These are phyloP conservation scores for Hyles vespertilio DNA, from an alignment of 1,140 invertebrate species.

Conservation along the genomic window DNA sequence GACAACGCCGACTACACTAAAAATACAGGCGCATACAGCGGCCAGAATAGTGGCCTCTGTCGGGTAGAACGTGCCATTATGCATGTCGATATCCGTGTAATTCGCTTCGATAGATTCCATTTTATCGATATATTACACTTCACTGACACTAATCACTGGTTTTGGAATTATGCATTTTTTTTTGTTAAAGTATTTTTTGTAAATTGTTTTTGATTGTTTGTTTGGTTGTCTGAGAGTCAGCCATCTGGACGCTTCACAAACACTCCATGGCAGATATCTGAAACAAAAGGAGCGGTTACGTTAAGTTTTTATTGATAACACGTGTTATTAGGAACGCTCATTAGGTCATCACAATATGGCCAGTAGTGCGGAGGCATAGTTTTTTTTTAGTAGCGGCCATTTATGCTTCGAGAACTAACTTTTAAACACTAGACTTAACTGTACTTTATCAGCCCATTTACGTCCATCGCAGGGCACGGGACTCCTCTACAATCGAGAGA, in stretches of 20 bases:
- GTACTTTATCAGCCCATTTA: too few species aligned
- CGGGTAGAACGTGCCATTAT: slow-evolving; percentile 76
- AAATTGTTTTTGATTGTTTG: not conserved
- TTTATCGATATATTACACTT: slow-evolving; percentile 14
- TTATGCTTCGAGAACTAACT: not conserved
- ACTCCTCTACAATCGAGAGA: too few species aligned
- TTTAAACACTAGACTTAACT: too few species aligned
- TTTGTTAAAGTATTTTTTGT: not conserved
- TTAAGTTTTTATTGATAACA: too few species aligned
- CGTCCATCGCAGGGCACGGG: too few species aligned
- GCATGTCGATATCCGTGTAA: slow-evolving; percentile 24
- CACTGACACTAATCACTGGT: slow-evolving; percentile 9
- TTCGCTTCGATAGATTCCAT: slow-evolving; percentile 16
- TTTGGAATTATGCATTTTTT: slow-evolving; percentile 5
- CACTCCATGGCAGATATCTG: slow-evolving; percentile 5
- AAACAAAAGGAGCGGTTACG: slow-evolving; percentile 1
- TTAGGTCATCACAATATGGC: too few species aligned
- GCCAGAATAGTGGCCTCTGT: slow-evolving; percentile 84
- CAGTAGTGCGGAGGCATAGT: too few species aligned
- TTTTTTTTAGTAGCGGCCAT: not conserved
- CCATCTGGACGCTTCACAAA: slow-evolving; percentile 4
- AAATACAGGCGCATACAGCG: slow-evolving; percentile 85
- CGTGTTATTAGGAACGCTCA: too few species aligned
- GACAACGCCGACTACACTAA: slow-evolving; percentile 85
- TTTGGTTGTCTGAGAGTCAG: slow-evolving; percentile 1